Evolutionary conservation across 2,797 vertebrate species (phyloP).

Genomic region (Sebastes cheni): DNA sequence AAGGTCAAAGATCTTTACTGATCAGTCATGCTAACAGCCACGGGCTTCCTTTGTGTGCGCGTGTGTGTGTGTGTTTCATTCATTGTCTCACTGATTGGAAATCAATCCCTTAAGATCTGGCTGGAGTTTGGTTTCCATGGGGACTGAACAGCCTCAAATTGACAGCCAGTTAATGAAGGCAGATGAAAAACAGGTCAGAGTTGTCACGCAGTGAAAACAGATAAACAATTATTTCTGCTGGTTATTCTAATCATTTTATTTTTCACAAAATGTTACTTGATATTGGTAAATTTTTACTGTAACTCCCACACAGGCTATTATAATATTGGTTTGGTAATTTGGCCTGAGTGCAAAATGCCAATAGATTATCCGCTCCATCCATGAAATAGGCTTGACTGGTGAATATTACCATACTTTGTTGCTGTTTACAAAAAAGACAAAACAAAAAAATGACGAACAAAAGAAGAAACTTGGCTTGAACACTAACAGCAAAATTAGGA

Average conservation of each 20-base stretch:
- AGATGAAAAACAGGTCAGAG: background rate
- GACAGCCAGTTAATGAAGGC: conserved; percentile 12
- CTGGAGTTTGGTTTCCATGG: conserved; percentile 45
- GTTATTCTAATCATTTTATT: background rate
- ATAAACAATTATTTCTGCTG: background rate
- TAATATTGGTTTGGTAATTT: background rate
- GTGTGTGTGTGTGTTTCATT: background rate
- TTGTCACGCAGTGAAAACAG: background rate
- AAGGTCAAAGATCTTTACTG: conserved; percentile 14
- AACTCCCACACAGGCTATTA: background rate
- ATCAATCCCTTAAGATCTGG: conserved; percentile 39
- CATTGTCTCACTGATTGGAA: conserved; percentile 42
- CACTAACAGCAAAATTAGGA: background rate
- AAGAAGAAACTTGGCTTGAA: background rate
- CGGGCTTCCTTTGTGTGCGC: background rate
- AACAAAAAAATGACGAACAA: background rate
- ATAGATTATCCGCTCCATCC: background rate
- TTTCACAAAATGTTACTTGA: background rate
- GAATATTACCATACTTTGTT: background rate
- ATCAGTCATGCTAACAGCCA: background rate
- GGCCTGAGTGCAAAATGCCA: background rate
- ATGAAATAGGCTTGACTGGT: background rate
- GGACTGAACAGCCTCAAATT: conserved; percentile 18
- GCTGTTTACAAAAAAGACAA: background rate
- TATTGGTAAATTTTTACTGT: background rate